phyloP scores from a whole-genome alignment of 1,140 invertebrate genomes.

The Lasaia peninsularis region DNA sequence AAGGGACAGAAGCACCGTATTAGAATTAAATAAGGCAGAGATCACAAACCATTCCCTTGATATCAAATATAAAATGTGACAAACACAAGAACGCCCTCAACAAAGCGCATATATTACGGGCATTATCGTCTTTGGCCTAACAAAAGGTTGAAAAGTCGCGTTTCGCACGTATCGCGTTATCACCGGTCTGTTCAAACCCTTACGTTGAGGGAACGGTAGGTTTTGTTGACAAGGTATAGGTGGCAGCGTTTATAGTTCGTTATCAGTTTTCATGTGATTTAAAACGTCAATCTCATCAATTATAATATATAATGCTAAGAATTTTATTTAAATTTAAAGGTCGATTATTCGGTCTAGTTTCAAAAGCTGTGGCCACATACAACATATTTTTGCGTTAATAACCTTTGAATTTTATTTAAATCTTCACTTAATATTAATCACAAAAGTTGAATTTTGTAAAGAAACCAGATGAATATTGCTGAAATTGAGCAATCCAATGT shows the following conservation, averaged over 20 bases:
- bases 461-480: no score
- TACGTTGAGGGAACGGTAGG: conserved; percentile 56
- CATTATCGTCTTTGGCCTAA: conserved; percentile 63
- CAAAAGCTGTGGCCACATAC: no score
- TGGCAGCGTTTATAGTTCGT: not conserved
- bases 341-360: no score
- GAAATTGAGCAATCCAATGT: no score
- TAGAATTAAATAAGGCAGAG: conserved; percentile 26
- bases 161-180: conserved; percentile 66
- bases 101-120: conserved; percentile 62
- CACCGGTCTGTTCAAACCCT: conserved; percentile 61
- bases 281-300: no score
- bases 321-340: no score
- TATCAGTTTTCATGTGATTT: no score
- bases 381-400: no score
- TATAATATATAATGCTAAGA: no score
- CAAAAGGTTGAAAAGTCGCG: conserved; percentile 73
- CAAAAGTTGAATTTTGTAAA: no score
- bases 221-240: not conserved
- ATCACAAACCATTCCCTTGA: conserved; percentile 34
- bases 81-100: conserved; percentile 57
- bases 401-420: no score
- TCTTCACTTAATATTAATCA: no score
- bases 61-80: conserved; percentile 56
- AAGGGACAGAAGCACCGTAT: conserved; percentile 26